These are phyloP conservation scores for Micromesistius poutassou DNA, from an alignment of 2,797 vertebrate species.

Conservation along the genomic window DNA sequence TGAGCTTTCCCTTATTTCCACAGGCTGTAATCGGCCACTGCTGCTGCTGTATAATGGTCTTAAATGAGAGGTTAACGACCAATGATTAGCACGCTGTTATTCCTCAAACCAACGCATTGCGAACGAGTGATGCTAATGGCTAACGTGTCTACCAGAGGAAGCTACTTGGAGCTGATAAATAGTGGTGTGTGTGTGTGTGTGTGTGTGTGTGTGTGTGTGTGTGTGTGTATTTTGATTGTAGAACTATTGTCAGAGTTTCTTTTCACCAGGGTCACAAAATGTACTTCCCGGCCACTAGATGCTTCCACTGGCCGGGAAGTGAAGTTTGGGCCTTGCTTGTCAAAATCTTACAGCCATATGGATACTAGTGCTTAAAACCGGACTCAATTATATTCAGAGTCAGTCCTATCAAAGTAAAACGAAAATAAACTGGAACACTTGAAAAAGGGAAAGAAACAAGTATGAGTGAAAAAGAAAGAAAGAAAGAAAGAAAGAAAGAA, in stretches of 20 bases:
- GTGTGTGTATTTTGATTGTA: background rate
- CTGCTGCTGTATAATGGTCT: constrained; percentile 46
- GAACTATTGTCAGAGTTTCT: background rate
- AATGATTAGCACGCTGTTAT: constrained; percentile 53
- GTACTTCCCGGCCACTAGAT: too few relatives aligned
- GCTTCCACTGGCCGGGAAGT: too few relatives aligned
- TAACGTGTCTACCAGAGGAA: constrained; percentile 7
- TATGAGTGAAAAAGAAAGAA: background rate
- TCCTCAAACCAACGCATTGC: constrained; percentile 54
- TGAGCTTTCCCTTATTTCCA: constrained; percentile 26
- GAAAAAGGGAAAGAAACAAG: constrained; percentile 8
- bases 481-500: constrained; percentile 10
- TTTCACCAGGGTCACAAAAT: too few relatives aligned
- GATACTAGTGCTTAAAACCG: background rate
- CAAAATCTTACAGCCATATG: background rate
- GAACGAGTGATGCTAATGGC: constrained; percentile 48
- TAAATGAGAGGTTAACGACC: constrained; percentile 60
- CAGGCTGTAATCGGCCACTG: constrained; percentile 42
- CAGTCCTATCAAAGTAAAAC: background rate
- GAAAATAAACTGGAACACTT: constrained; percentile 5
- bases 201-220: background rate
- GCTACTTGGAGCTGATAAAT: background rate
- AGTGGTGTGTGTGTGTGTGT: background rate
- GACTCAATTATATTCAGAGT: background rate
- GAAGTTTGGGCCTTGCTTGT: too few relatives aligned